These are phyloP conservation scores for Mesembrinibis cayennensis DNA, from an alignment of 2,113 vertebrate species.

Conservation along the genomic window DNA sequence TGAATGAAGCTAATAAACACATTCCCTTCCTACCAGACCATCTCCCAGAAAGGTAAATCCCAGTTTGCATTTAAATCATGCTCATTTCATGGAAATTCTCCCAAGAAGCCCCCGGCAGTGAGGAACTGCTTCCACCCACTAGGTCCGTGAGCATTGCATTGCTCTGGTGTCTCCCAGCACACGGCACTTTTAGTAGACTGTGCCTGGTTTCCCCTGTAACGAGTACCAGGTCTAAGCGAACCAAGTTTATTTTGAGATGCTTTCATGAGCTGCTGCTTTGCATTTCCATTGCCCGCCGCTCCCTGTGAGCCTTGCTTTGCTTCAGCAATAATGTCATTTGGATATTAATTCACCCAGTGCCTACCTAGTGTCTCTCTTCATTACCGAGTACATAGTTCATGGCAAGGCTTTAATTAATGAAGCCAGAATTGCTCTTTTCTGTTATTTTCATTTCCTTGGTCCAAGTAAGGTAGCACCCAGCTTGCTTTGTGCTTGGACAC, in stretches of 20 bases:
- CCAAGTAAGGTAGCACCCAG: not conserved
- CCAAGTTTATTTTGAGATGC: not conserved
- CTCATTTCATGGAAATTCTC: not conserved
- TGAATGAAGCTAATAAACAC: not conserved
- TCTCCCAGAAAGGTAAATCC: not conserved
- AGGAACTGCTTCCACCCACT: not conserved
- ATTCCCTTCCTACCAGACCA: not conserved
- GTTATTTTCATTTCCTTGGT: not conserved
- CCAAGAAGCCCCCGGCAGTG: not conserved
- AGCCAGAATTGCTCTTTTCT: not conserved
- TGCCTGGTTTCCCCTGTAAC: not conserved
- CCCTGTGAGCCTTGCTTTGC: not conserved
- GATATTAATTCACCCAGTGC: not conserved
- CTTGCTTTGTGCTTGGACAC: not conserved
- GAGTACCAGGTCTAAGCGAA: not conserved
- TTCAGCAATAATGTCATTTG: not conserved
- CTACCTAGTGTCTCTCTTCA: not conserved
- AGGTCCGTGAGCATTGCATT: not conserved
- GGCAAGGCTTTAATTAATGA: not conserved
- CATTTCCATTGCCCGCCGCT: not conserved
- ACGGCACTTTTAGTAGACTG: not conserved
- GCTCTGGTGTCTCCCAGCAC: not conserved
- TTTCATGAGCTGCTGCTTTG: not conserved
- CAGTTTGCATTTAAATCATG: not conserved
- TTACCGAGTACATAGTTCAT: not conserved